Percentiles rank a stretch among this genome's conserved stretches.
These are phyloP conservation scores for Drosophila infuscata DNA, from an alignment of 2,888 invertebrate genomes.

Conservation along the genomic window DNA sequence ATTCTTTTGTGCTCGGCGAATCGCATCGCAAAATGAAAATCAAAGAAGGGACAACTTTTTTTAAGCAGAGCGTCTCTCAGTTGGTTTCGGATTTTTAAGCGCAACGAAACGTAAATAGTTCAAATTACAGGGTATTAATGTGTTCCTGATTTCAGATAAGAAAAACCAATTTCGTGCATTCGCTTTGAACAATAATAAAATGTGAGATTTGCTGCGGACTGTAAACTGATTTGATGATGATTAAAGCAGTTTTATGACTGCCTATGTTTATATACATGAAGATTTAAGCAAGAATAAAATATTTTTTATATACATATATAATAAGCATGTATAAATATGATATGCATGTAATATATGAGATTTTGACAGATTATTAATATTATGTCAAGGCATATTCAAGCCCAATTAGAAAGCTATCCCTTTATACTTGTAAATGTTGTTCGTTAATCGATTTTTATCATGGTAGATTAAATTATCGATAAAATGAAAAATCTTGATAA, in stretches of 20 bases:
- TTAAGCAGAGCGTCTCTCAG: not conserved
- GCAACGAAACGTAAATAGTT: constrained; percentile 38
- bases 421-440: not conserved
- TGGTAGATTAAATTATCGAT: not conserved
- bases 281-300: not conserved
- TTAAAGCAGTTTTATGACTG: not conserved
- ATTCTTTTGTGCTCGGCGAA: constrained; percentile 40
- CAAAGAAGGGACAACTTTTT: constrained; percentile 10
- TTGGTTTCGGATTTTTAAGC: constrained; percentile 7
- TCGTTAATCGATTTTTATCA: not conserved
- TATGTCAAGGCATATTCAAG: not conserved
- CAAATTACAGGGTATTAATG: constrained; percentile 46
- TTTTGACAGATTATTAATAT: not conserved
- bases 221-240: not conserved
- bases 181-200: not conserved
- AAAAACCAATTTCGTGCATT: constrained; percentile 10
- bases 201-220: not conserved
- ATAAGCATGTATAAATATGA: not conserved
- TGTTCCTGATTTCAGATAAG: constrained; percentile 17
- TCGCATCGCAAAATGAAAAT: constrained; percentile 5
- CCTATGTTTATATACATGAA: not conserved
- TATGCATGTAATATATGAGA: too few species aligned
- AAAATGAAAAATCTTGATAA: not conserved
- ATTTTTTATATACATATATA: not conserved
- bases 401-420: not conserved